phyloP scores from a whole-genome alignment of 2,888 invertebrate genomes.

The Cryptocephalus primarius region DNA sequence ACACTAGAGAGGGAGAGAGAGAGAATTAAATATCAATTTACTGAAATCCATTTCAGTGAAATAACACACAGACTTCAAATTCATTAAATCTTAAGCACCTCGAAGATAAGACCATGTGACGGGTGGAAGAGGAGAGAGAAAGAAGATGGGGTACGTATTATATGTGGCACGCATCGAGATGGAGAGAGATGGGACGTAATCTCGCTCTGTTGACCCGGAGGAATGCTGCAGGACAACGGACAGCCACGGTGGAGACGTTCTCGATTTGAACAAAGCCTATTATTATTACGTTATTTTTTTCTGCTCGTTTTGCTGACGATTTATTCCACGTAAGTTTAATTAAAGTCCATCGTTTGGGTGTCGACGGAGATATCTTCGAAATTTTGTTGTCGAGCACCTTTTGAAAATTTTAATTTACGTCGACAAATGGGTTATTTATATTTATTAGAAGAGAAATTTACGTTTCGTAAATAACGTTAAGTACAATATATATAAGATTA shows the following conservation, averaged over 20 bases:
- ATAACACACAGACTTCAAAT: conserved; percentile 27
- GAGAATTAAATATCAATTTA: conserved; percentile 32
- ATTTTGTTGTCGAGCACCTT: too few species aligned
- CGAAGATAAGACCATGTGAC: conserved; percentile 26
- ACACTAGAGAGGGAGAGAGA: conserved; percentile 2
- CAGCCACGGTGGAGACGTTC: conserved; percentile 8
- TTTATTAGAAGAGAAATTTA: too few species aligned
- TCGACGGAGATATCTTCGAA: too few species aligned
- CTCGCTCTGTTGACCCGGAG: conserved; percentile 25
- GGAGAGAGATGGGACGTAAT: conserved; percentile 20
- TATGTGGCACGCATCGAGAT: too few species aligned
- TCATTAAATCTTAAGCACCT: conserved; percentile 30
- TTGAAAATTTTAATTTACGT: too few species aligned
- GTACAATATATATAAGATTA: too few species aligned
- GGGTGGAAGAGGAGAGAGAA: conserved; percentile 18
- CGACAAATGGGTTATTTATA: too few species aligned
- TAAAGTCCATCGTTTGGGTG: too few species aligned
- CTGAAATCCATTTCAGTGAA: conserved; percentile 28
- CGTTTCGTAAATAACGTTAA: too few species aligned
- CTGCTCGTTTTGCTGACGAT: not conserved
- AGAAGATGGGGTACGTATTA: conserved; percentile 9
- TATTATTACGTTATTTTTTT: conserved; percentile 1
- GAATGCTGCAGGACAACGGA: conserved; percentile 29
- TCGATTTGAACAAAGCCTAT: conserved; percentile 11
- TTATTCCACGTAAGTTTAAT: not conserved